phyloP scores from a whole-genome alignment of 2,797 vertebrate genomes.

The Neostethus bicornis region DNA sequence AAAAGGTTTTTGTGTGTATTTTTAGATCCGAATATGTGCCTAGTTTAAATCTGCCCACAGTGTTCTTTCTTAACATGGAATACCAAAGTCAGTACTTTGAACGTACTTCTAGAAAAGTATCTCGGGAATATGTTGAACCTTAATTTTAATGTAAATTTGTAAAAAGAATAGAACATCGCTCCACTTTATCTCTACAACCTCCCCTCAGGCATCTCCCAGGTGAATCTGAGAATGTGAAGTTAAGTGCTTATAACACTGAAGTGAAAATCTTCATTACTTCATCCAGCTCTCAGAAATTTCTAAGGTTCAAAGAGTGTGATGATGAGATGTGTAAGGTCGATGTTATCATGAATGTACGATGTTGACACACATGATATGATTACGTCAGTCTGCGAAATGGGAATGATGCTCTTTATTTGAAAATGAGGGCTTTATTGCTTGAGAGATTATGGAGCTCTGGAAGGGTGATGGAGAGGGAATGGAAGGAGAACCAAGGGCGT shows the following conservation, averaged over 20 bases:
- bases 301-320: constrained; percentile 25
- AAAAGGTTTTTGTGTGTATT: background rate
- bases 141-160: no score
- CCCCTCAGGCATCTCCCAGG: constrained; percentile 10
- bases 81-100: no score
- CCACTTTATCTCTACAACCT: constrained; percentile 1
- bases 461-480: constrained; percentile 55
- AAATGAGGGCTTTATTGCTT: constrained; percentile 57
- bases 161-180: background rate
- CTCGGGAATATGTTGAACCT: background rate
- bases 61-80: no score
- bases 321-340: constrained; percentile 27
- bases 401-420: constrained; percentile 21
- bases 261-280: constrained; percentile 20
- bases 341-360: constrained; percentile 36
- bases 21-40: background rate
- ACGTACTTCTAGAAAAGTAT: no score
- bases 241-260: constrained; percentile 26
- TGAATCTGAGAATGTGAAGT: constrained; percentile 17
- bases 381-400: constrained; percentile 28
- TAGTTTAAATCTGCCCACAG: no score
- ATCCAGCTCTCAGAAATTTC: constrained; percentile 22
- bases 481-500: constrained; percentile 36
- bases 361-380: constrained; percentile 24
- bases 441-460: constrained; percentile 50